These are phyloP conservation scores for Alectoris magna DNA, from an alignment of 2,797 vertebrate genomes.

Conservation along the genomic window DNA sequence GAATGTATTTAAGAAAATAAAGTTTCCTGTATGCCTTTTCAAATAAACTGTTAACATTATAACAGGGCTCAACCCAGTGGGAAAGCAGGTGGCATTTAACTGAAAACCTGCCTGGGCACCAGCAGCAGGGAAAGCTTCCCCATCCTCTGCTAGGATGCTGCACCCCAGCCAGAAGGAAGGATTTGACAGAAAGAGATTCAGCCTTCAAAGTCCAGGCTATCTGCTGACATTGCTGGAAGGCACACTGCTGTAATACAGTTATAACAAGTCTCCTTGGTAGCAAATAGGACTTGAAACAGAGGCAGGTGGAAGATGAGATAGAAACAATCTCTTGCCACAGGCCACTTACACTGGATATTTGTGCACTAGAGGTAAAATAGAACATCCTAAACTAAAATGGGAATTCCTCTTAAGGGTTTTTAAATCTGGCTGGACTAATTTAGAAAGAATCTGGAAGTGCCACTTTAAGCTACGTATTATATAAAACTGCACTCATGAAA, in stretches of 20 bases:
- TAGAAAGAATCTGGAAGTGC: neutral
- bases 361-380: neutral
- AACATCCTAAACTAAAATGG: neutral
- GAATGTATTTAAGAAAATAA: neutral
- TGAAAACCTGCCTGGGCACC: neutral
- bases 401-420: neutral
- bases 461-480: neutral
- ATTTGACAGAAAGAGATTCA: neutral
- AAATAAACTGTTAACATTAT: neutral
- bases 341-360: neutral
- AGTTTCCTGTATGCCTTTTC: neutral
- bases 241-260: neutral
- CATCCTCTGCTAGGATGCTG: neutral
- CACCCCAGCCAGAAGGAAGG: neutral
- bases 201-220: neutral
- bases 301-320: accelerated
- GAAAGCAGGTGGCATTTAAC: neutral
- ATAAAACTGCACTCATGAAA: neutral
- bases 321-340: neutral
- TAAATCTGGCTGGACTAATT: neutral
- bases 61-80: neutral
- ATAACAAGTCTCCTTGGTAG: accelerated
- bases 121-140: neutral
- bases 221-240: neutral
- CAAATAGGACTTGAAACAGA: neutral